Base-by-base conservation (phyloP, 1,140 invertebrate species). In the Colletes gigas region DNA sequence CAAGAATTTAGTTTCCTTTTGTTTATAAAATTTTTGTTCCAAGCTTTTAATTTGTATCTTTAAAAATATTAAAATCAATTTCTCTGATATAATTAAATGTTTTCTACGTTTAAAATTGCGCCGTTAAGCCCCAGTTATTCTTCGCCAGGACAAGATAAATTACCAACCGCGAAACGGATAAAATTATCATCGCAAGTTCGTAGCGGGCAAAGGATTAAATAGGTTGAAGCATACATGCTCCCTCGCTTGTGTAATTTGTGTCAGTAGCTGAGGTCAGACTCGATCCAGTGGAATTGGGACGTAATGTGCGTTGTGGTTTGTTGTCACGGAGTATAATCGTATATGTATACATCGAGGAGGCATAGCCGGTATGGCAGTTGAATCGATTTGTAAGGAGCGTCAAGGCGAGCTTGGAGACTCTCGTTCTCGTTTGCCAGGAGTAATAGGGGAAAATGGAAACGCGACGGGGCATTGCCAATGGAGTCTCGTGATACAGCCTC, bases 321-420 rank as follows among this genome's bases (percentile, higher is more conserved):
- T 62, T 71, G 70, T 85, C 67, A 12, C 78, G 44, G 12, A 47
- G 54, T 50, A 77, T 60, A 75, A 84, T 77, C 54, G 17, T 60
- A 17, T 39, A 50, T 60, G 57, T 19, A 60, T 4, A 52, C 10
- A 55, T 41, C 15, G 50, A 72, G 67, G 62, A 81, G 68, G 60
- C 50, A 72, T 77, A 86, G 80, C 83, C 83, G 30, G 47, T 85
- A 88, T 89, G 84, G 78, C 69, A 85, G 90, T 89, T 87, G 89
- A 81, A 91, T 92, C 91, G 89, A 92, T 91, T 91, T 88, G 90
- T 87, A 91, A 92, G 91, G 91, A 91, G 90, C 89, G 90, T 90
- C 91, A 92, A 92, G 91, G 90, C 89, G 76, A 92, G 89, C 89
- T 30, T 88, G 89, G 91, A 90, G 88, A 89, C 88, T 91, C 90